phyloP scores from a whole-genome alignment of 2,113 vertebrate species.

The Syngnathoides biaculeatus region DNA sequence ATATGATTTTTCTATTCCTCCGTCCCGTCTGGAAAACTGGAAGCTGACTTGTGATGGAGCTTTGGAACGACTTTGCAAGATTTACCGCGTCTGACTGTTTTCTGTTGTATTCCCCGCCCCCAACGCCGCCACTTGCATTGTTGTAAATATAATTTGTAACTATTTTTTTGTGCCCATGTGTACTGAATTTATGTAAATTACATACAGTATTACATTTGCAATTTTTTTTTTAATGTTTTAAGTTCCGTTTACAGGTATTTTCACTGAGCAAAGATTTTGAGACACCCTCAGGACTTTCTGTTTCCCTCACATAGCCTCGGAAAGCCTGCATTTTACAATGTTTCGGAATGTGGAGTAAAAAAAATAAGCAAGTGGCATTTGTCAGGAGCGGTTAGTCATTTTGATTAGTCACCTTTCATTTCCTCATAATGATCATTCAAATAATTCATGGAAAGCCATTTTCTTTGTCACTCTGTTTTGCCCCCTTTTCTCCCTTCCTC shows the following conservation, averaged over 20 bases:
- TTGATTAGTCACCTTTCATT: not conserved
- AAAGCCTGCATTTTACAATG: conserved; percentile 30
- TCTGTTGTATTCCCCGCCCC: conserved; percentile 49
- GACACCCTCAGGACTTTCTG: conserved; percentile 40
- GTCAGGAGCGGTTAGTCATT: conserved; percentile 23
- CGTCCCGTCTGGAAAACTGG: conserved; percentile 41
- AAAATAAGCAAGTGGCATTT: conserved; percentile 59
- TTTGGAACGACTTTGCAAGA: conserved; percentile 59
- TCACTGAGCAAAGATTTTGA: conserved; percentile 31
- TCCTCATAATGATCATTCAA: not conserved
- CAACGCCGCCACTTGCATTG: conserved; percentile 59
- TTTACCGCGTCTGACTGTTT: conserved; percentile 36
- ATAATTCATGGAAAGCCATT: not conserved
- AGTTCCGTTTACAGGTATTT: conserved; percentile 39
- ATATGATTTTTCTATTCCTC: conserved; percentile 51
- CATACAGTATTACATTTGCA: conserved; percentile 30
- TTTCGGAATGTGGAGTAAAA: conserved; percentile 25
- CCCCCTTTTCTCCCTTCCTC: too few species aligned
- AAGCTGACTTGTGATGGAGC: conserved; percentile 24
- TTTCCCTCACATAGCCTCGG: conserved; percentile 10
- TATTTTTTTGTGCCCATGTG: conserved; percentile 30
- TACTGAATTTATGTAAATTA: conserved; percentile 52
- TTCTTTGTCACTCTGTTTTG: not conserved
- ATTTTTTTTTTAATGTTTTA: conserved; percentile 23
- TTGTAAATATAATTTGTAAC: conserved; percentile 68